Base-by-base conservation (phyloP, 2,113 vertebrate genomes). In the Boulengeromyrus knoepffleri region DNA sequence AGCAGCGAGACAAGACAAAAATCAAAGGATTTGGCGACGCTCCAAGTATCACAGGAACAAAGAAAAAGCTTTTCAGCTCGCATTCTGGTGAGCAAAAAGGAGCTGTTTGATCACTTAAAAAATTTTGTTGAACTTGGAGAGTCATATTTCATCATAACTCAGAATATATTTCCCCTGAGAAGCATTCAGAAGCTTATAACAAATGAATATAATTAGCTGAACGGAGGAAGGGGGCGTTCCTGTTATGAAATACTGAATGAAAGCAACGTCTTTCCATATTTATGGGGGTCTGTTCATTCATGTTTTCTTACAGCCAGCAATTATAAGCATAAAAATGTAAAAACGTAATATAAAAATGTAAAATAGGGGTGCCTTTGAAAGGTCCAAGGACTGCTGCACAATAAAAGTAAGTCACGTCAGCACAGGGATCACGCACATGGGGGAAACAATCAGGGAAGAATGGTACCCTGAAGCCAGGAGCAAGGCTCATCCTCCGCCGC, bases 341-440 rank as follows among this genome's bases (percentile, higher is more conserved):
- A 80, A 80, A 80, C 31, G 6, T 39, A 83, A 83, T 45, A 85
- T 46, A 85, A 85, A 46, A 85, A 80, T 80, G 31, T 36, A 85
- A 85, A 85, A 85, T 24, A 46, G 83, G 36, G 77, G 42, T 80
- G 74, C 74, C 74, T 85, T 85, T 85, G 83, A 85, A 47, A 85
- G 42, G 36, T 42, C 74, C 36, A 36, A 39, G 74, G 74, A 80
- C 74, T 80, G 74, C 36, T 19, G 13, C 36, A 19, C 36, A 42
- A 21, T 56, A 42, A 80, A 80, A 80, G 80, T 85, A 47, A 85
- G 39, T 46, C 45, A 46, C 8, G 10, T 39, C 13, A 80, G 74
- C 36, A 47, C 24, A 13, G 39, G 27, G n/a, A 85, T 46, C 83
- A 6, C 15, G 45, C 15, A 85, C 24, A 47, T 1, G 21, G 83